Conservation (phyloP, 2,797 vertebrate genomes). For the Muraenolepis orangiensis region DNA sequence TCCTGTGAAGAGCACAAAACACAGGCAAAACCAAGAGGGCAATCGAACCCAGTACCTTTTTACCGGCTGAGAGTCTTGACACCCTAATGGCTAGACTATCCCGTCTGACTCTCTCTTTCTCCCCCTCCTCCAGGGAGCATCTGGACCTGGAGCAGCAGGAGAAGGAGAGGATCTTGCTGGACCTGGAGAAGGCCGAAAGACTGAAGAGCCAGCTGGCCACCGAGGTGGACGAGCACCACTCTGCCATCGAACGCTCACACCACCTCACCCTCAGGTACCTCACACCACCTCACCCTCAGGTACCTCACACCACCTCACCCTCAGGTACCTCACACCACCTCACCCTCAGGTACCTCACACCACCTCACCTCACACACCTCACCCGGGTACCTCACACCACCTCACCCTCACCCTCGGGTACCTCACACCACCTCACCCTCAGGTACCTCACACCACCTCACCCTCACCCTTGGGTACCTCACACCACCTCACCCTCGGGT, state of each 20-base stretch:
- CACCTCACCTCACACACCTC: too few species aligned
- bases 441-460: neutral
- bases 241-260: conserved; percentile 86
- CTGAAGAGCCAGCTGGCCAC: conserved; percentile 87
- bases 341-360: too few species aligned
- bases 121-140: conserved; percentile 71
- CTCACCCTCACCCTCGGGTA: neutral
- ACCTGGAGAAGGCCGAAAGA: conserved; percentile 90
- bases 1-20: too few species aligned
- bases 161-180: conserved; percentile 85
- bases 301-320: too few species aligned
- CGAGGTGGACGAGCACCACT: conserved; percentile 92
- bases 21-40: too few species aligned
- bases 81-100: too few species aligned
- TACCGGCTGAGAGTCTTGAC: neutral
- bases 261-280: conserved; percentile 63
- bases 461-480: neutral
- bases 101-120: too few species aligned
- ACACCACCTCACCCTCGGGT: neutral
- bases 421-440: neutral
- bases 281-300: neutral
- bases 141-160: conserved; percentile 85
- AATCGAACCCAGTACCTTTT: neutral
- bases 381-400: too few species aligned
- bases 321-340: neutral